Percentiles rank a stretch among this genome's conserved stretches.
These are phyloP conservation scores for Apamea sordens DNA, from an alignment of 2,888 invertebrate genomes.

Conservation along the genomic window DNA sequence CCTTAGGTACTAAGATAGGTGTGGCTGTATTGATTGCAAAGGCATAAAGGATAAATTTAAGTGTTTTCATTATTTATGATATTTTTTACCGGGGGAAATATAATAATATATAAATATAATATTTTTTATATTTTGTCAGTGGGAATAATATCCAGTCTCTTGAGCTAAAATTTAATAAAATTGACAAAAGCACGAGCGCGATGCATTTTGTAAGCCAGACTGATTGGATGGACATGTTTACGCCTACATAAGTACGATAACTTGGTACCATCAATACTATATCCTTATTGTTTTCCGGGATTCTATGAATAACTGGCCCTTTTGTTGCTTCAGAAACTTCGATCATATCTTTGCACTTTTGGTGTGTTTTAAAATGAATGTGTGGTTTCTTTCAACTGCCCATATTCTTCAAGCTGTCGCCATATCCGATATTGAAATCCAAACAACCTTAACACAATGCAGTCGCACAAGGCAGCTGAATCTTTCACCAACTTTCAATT, in stretches of 20 bases:
- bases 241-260: background rate
- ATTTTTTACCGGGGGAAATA: too few species aligned
- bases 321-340: background rate
- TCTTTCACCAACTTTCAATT: background rate
- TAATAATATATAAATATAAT: too few species aligned
- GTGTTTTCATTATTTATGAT: background rate
- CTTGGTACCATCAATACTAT: background rate
- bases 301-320: background rate
- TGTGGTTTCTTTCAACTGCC: background rate
- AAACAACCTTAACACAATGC: background rate
- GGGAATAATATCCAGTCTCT: background rate
- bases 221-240: conserved; percentile 3
- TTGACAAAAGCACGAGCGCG: background rate
- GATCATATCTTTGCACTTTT: background rate
- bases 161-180: conserved; percentile 1
- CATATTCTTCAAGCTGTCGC: background rate
- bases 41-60: too few species aligned
- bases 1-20: background rate
- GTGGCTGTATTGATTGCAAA: too few species aligned
- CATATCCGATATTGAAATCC: background rate
- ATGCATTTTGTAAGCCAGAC: background rate
- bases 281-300: background rate
- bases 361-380: background rate
- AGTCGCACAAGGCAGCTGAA: too few species aligned
- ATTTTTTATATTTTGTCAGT: too few species aligned